Base-by-base conservation (phyloP, 2,888 invertebrate genomes). In the Dioctria linearis region DNA sequence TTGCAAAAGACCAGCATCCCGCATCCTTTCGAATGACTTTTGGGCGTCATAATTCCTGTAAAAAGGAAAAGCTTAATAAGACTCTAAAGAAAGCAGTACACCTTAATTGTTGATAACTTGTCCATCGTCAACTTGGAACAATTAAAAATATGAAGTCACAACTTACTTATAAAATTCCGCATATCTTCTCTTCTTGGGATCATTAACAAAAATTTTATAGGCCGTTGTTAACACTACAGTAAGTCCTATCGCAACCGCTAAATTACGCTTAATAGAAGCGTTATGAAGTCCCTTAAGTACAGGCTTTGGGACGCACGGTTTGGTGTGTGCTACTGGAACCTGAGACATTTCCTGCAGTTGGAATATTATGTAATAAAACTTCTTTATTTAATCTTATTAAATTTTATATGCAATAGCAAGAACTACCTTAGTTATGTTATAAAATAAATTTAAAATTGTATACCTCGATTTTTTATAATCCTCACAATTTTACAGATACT, bases 101-200 rank as follows among this genome's bases (percentile, higher is more conserved):
- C 51, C 8, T 40, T 40, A 40, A 37, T 6, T 8, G 4, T 39
- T 11, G 25, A 65, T 6, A 25, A 25, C 25, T 25, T 25, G 25
- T 0, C 25, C 25, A 25, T 2, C 25, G 25, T 25, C 25, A 25
- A 25, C 25, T 25, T 25, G 25, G 25, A 25, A 25, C 25, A 25
- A 2, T 25, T 25, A 25, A 25, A 25, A 25, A 25, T 25, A 25
- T 25, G 25, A 25, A 25, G 25, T 25, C 25, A 54, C 11, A 11
- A 8, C 90, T 90, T 90, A 96, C 96, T 91, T 93, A 91, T 95
- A 95, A 87, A 93, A 96, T 51, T 94, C 93, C 57, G 91, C 93
- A 84, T 95, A 95, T 73, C 87, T 89, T 8, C 88, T 86, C 84
- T 91, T 93, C 78, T 92, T 91, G 0, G 91, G 90, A 65, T 91